Evolutionary conservation across 2,797 vertebrate genomes (phyloP).

Genomic region (Ptychadena robeensis): DNA sequence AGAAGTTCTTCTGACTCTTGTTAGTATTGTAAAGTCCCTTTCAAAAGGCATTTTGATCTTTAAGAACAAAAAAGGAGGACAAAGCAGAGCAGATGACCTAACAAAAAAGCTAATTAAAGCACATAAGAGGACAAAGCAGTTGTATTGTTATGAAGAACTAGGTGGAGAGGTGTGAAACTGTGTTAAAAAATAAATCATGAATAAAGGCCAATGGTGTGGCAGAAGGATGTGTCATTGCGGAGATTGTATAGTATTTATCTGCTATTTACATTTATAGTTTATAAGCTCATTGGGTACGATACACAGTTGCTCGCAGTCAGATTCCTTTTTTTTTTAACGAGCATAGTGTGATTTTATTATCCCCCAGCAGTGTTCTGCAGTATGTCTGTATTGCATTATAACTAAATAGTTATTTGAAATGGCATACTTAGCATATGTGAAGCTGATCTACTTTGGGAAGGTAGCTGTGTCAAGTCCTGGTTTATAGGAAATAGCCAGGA

Average conservation of each 20-base stretch:
- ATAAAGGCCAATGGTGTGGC: slow-evolving; percentile 71
- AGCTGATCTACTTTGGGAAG: slow-evolving; percentile 16
- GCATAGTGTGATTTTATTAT: slow-evolving; percentile 16
- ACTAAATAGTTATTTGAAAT: slow-evolving; percentile 39
- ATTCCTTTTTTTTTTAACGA: slow-evolving; percentile 66
- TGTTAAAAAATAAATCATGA: slow-evolving; percentile 55
- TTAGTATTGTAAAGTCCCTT: slow-evolving; percentile 83
- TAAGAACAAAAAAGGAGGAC: slow-evolving; percentile 72
- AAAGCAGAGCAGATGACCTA: slow-evolving; percentile 70
- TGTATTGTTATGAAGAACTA: slow-evolving; percentile 78
- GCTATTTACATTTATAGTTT: slow-evolving; percentile 64
- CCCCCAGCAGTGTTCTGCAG: slow-evolving; percentile 18
- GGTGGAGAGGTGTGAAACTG: slow-evolving; percentile 75
- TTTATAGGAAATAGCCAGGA: slow-evolving; percentile 18
- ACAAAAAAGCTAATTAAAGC: slow-evolving; percentile 80
- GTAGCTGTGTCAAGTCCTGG: slow-evolving; percentile 30
- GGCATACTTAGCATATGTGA: neutral
- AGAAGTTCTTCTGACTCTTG: slow-evolving; percentile 83
- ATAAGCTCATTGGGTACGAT: slow-evolving; percentile 87
- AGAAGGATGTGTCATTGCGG: slow-evolving; percentile 10
- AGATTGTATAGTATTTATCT: slow-evolving; percentile 46
- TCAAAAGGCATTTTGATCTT: slow-evolving; percentile 80
- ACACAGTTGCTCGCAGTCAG: slow-evolving; percentile 80
- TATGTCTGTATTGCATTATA: slow-evolving; percentile 30
- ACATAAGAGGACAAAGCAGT: slow-evolving; percentile 78